Evolutionary conservation across 2,797 vertebrate species (phyloP).

Genomic region (Loris lydekkerianus): DNA sequence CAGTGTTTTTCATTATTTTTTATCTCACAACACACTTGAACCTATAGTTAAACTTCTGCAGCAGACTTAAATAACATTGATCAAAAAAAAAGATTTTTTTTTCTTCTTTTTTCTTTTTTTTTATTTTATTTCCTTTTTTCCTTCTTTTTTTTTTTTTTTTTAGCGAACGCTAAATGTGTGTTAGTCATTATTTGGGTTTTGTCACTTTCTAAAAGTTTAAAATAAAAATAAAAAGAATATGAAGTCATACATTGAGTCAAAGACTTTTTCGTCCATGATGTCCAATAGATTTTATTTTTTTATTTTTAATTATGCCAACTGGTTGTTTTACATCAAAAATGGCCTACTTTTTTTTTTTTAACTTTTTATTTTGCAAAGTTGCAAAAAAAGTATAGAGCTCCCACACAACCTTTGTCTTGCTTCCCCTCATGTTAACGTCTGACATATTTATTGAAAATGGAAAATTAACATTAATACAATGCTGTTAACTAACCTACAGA

Average conservation of each 20-base stretch:
- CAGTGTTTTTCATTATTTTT: not conserved
- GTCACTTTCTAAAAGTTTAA: not conserved
- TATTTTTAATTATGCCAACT: not conserved
- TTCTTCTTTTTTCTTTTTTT: too few relatives aligned
- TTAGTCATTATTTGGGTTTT: not conserved
- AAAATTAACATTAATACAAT: not conserved
- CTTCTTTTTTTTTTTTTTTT: too few relatives aligned
- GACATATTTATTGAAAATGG: not conserved
- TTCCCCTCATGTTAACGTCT: not conserved
- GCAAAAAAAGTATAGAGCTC: not conserved
- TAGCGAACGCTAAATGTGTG: not conserved
- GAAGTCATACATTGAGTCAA: not conserved
- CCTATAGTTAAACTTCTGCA: too few relatives aligned
- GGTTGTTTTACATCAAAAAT: not conserved
- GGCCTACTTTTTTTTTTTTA: not conserved
- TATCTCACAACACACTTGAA: too few relatives aligned
- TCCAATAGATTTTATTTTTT: not conserved
- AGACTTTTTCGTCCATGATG: not conserved
- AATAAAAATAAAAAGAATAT: not conserved
- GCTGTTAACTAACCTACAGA: not conserved
- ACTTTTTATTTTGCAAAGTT: constrained; percentile 18
- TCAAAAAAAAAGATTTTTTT: too few relatives aligned
- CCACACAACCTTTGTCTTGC: not conserved
- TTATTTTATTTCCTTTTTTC: too few relatives aligned
- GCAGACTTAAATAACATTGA: too few relatives aligned